Percentiles rank a stretch among this genome's conserved stretches.
These are phyloP conservation scores for Nephrotoma guestfalica DNA, from an alignment of 2,888 invertebrate species.

Conservation along the genomic window DNA sequence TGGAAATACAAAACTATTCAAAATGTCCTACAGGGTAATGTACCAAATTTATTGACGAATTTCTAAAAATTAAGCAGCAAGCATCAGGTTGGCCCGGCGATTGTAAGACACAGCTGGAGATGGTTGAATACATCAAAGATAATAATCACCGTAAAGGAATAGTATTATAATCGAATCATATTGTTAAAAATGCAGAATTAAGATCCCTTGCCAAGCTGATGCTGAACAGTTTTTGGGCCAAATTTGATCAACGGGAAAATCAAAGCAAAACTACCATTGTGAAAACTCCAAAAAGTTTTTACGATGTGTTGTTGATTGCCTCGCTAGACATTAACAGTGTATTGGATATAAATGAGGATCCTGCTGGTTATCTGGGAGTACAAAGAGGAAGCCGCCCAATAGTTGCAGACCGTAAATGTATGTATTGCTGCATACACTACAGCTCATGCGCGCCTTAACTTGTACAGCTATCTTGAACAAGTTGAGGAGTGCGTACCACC, in stretches of 20 bases:
- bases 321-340: constrained; percentile 12
- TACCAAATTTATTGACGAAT: neutral
- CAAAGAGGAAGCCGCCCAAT: constrained; percentile 2
- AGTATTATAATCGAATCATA: neutral
- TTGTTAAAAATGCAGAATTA: neutral
- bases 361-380: constrained; percentile 15
- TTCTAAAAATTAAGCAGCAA: neutral
- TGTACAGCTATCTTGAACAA: constrained; percentile 21
- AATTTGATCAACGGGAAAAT: neutral
- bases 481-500: constrained; percentile 19
- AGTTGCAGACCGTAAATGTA: constrained; percentile 16
- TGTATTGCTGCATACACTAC: constrained; percentile 23
- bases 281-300: neutral
- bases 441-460: constrained; percentile 22
- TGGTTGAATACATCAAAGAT: neutral
- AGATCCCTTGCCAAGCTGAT: neutral
- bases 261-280: neutral
- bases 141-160: neutral
- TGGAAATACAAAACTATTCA: too few species aligned
- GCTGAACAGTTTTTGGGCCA: neutral
- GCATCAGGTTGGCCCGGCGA: neutral
- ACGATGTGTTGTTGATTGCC: constrained; percentile 9
- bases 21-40: neutral
- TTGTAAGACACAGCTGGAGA: neutral
- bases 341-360: constrained; percentile 12